Conservation (phyloP, 1,140 invertebrate species). For the Luehdorfia chinensis region DNA sequence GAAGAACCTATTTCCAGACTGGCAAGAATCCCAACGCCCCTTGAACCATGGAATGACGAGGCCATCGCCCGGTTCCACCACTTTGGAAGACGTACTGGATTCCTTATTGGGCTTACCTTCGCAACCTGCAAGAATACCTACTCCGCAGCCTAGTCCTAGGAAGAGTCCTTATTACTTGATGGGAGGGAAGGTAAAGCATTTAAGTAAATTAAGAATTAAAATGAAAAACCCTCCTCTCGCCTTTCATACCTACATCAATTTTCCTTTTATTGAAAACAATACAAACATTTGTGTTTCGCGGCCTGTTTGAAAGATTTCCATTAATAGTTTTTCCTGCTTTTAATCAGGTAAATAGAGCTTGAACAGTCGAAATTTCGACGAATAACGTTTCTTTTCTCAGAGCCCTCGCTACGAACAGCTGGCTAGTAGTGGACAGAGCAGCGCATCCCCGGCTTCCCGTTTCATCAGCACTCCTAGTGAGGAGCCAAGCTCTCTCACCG, state of each 20-base stretch:
- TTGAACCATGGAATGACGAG: constrained; percentile 63
- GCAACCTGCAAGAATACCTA: constrained; percentile 81
- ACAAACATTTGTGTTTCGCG: no score
- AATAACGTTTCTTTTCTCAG: constrained; percentile 31
- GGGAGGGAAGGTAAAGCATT: constrained; percentile 82
- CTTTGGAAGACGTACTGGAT: constrained; percentile 95
- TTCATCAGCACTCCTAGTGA: constrained; percentile 60
- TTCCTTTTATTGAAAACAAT: no score
- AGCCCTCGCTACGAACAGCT: constrained; percentile 71
- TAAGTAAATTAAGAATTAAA: constrained; percentile 1
- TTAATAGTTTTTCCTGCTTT: no score
- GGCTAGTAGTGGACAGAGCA: constrained; percentile 70
- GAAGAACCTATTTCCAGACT: constrained; percentile 50
- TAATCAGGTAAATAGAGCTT: neutral
- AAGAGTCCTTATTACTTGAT: constrained; percentile 80
- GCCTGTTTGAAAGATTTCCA: no score
- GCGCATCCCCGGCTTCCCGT: constrained; percentile 57
- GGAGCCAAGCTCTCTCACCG: constrained; percentile 56
- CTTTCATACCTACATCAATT: no score
- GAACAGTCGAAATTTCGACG: neutral
- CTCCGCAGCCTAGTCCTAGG: constrained; percentile 79
- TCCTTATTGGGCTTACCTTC: constrained; percentile 90
- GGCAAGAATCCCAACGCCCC: constrained; percentile 68
- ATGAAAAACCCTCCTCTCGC: neutral
- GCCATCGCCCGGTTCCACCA: constrained; percentile 87